These are phyloP conservation scores for Stenodera caucasica DNA, from an alignment of 2,888 invertebrate genomes.

Conservation along the genomic window DNA sequence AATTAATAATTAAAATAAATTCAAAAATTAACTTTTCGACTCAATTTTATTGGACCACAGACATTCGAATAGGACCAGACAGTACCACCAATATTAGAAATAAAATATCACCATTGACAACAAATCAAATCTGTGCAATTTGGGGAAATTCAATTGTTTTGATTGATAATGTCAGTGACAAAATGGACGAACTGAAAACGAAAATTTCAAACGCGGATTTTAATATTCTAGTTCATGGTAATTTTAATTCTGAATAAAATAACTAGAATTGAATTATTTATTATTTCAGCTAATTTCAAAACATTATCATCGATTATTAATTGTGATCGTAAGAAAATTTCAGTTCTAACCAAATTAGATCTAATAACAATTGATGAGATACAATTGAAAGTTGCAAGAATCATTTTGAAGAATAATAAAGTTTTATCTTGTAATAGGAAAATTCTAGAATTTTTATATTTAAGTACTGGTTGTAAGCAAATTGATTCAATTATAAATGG, in stretches of 20 bases:
- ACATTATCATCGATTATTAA: slow-evolving; percentile 4
- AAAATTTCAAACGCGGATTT: background rate
- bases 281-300: slow-evolving; percentile 10
- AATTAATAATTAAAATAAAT: too few species aligned
- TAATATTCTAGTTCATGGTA: background rate
- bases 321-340: background rate
- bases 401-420: slow-evolving; percentile 31
- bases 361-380: slow-evolving; percentile 51
- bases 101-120: too few species aligned
- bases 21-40: too few species aligned
- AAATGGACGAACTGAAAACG: background rate
- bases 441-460: slow-evolving; percentile 27
- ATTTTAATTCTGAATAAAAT: background rate
- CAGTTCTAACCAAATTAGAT: slow-evolving; percentile 49
- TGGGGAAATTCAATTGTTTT: background rate
- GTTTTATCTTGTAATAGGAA: background rate
- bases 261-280: background rate
- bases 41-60: too few species aligned
- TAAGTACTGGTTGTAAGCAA: slow-evolving; percentile 61
- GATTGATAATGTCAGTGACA: background rate
- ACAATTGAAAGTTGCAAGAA: slow-evolving; percentile 49
- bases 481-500: slow-evolving; percentile 67
- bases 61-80: too few species aligned
- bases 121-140: background rate
- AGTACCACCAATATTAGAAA: too few species aligned